These are phyloP conservation scores for Eupelmus urozonus DNA, from an alignment of 2,888 invertebrate species.

Conservation along the genomic window DNA sequence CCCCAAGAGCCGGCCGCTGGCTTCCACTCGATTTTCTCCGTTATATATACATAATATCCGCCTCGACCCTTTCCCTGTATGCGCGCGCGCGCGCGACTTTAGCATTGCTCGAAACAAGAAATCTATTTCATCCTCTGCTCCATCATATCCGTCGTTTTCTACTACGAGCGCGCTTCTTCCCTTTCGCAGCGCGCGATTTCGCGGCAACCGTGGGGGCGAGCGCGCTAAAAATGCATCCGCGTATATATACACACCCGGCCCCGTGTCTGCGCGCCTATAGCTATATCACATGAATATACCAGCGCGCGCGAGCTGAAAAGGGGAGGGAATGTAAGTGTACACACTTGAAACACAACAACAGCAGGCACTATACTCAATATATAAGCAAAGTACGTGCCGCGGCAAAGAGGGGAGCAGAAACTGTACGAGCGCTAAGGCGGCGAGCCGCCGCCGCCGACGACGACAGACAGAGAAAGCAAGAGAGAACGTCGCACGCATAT, in stretches of 20 bases:
- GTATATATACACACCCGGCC: constrained; percentile 2
- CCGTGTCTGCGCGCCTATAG: too few species aligned
- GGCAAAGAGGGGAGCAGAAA: constrained; percentile 32
- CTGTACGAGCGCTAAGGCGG: constrained; percentile 32
- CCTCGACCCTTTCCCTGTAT: too few species aligned
- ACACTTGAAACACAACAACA: constrained; percentile 54
- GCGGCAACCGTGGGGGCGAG: constrained; percentile 18
- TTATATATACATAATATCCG: neutral
- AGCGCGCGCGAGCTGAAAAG: neutral
- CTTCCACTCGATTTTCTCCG: neutral
- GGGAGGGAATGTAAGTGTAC: constrained; percentile 39
- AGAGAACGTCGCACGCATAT: constrained; percentile 18
- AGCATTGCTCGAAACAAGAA: too few species aligned
- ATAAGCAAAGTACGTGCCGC: constrained; percentile 47
- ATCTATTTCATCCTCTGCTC: too few species aligned
- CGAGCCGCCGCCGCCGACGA: neutral
- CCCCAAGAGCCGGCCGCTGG: too few species aligned
- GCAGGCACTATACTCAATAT: constrained; percentile 52
- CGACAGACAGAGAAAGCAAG: constrained; percentile 40
- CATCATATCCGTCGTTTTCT: neutral
- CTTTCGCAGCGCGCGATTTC: constrained; percentile 15
- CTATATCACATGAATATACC: too few species aligned
- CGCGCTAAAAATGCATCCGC: constrained; percentile 34
- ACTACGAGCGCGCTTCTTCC: neutral
- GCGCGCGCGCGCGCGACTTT: neutral